Base-by-base conservation (phyloP, 2,888 invertebrate species). In the Laothoe populi region DNA sequence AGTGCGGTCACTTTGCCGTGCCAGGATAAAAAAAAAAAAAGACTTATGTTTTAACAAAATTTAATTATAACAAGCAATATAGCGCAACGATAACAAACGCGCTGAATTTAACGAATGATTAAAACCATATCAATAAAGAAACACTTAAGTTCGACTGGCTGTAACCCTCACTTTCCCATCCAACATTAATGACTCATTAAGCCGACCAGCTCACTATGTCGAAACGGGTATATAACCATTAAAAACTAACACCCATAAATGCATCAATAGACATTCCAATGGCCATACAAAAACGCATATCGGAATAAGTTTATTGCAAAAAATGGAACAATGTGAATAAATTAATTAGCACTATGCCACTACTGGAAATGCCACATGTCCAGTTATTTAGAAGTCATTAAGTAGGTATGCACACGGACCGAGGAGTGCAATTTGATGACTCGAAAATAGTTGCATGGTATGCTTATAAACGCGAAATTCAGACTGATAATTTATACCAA, bases 401-500 rank as follows among this genome's bases (percentile, higher is more conserved):
- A 74, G 69, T 64, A 67, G 66, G 79, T 71, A 80, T 81, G 79
- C 77, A 81, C 71, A 78, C 75, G 77, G 77, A 68, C 78, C 76
- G 46, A 45, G 45, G 26, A 13, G 21, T 44, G 24, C 13, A 0
- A 24, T 31, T 35, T 53, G 16, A 24, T 24, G 4, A 31, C 13
- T 38, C 38, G 13, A 38, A 38, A 13, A 38, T 38, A 2, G 26
- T 26, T 26, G n/a, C n/a, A n/a, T n/a, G n/a, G n/a, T n/a, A n/a
- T n/a, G n/a, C n/a, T n/a, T n/a, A n/a, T n/a, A n/a, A n/a, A 23
- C 4, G 21, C 10, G 11, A 21, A 23, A 21, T 10, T 10, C 7
- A 45, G 7, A 19, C 10, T 21, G n/a, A n/a, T n/a, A n/a, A n/a
- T n/a, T n/a, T n/a, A n/a, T n/a, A n/a, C n/a, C n/a, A n/a, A n/a